Evolutionary conservation across 2,888 invertebrate species (phyloP), one percentile per base, ranked within the genome.

Genomic region (Blera fallax): DNA sequence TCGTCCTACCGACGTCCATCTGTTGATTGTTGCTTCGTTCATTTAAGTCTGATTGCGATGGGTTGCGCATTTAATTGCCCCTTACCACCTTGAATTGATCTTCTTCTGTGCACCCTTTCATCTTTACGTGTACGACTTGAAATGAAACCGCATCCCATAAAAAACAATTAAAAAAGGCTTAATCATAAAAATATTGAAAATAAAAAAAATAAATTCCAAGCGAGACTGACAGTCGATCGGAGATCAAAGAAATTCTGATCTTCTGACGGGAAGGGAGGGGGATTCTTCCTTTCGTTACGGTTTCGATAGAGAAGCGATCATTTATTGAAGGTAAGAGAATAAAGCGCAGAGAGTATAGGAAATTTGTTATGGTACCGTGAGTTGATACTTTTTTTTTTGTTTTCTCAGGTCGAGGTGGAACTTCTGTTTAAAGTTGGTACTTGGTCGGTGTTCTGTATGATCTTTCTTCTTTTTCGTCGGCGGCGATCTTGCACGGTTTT

Each of bases 351-450:
- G 54, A 69, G 18, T 69, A 85, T 85, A 34, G 76, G 77, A 62
- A 80, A 85, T 85, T 85, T 81, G 85, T 81, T 81, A 81, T 85
- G 85, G 85, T 81, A 67, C 67, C 85, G 72, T 85, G 80, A 85
- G 72, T 84, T 79, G 85, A 81, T 81, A 77, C 48, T 85, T 80
- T 70, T 77, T 67, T 40, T 74, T 56, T 56, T 24, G 10, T 24
- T 5, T n/a, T 7, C 5, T 29, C 37, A 11, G 62, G 43, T 45
- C 40, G 16, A 40, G 60, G 52, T 54, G 67, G 52, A 70, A 80
- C 80, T 85, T 65, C 82, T 83, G 77, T 77, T 56, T 45, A 48
- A 45, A 34, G 70, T 60, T 60, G 67, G 79, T 37, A 45, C 67
- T 60, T 69, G 14, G 79, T 56, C 85, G 80, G 85, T 67, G 34